Evolutionary conservation across 1,140 invertebrate genomes (phyloP), one percentile per base, ranked within the genome.

Genomic region (Ostrea denselamellosa): DNA sequence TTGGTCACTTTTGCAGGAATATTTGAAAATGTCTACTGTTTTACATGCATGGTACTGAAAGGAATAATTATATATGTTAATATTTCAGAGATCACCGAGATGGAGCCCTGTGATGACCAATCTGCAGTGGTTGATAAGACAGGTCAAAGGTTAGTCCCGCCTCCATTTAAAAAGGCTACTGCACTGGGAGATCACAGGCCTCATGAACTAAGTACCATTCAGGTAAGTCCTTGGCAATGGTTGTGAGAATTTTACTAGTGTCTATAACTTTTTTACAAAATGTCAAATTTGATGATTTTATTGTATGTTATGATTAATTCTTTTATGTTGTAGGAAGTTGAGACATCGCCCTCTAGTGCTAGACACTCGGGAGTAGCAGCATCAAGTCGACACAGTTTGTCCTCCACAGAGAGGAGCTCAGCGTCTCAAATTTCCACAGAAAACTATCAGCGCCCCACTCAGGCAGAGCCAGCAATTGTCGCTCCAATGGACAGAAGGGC

Each of bases 131-230:
- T 44, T 53, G 82, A 83, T 54, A 53, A 86, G 22, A 65, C 10
- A 71, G 14, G 34, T 85, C 84, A 54, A 62, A 85, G 25, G 54
- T 85, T 58, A 28, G 53, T 56, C 51, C 54, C 19, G n/a, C 51
- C 65, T 22, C 83, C 58, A n/a, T 71, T 77, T 77, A 68, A 68
- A 52, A 71, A 56, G 65, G 19, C 56, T n/a, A 88, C 44, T 25
- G 8, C 83, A 62, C 71, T 87, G 4, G 68, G 44, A 65, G 83
- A 87, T 68, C 88, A 89, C 83, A 51, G 84, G 34, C 88, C 88
- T 22, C 88, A 89, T 87, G 86, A 89, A 54, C 86, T 89, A 10
- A 89, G 88, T 71, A 89, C 88, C 17, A 89, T 89, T 65, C 88
- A 89, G 58, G 88, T 89, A 87, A 71, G 71, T 81, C 28, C 71